Percentiles rank a stretch among this genome's conserved stretches.
Evolutionary conservation across 2,113 vertebrate genomes (phyloP).

Genomic region (Xiphophorus couchianus): DNA sequence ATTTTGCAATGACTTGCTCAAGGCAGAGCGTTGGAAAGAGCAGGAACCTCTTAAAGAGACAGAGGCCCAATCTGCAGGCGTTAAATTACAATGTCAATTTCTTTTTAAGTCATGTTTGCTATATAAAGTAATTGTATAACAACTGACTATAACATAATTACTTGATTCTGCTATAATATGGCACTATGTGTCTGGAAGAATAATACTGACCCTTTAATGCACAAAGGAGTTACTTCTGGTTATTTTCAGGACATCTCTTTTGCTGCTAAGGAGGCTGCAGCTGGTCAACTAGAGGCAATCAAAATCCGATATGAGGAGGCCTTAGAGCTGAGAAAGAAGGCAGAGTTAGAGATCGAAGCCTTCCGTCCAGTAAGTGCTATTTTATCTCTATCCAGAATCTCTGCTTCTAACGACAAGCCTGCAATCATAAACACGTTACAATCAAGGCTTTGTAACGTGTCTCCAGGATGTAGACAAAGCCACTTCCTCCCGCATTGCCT

Average conservation of each 20-base stretch:
- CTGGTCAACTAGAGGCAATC: constrained; percentile 72
- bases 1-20: too few relatives aligned
- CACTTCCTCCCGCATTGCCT: constrained; percentile 70
- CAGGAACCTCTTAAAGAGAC: too few relatives aligned
- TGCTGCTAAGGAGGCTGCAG: constrained; percentile 72
- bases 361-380: constrained; percentile 78
- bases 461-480: constrained; percentile 73
- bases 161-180: too few relatives aligned
- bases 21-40: too few relatives aligned
- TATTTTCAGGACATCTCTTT: constrained; percentile 78
- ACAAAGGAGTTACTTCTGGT: constrained; percentile 36
- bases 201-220: too few relatives aligned
- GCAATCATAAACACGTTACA: background rate
- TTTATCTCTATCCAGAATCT: background rate
- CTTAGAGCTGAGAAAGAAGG: constrained; percentile 78
- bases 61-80: too few relatives aligned
- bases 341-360: constrained; percentile 78
- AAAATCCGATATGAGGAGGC: constrained; percentile 81
- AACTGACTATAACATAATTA: too few relatives aligned
- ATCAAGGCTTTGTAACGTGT: background rate
- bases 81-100: too few relatives aligned
- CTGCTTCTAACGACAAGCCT: background rate
- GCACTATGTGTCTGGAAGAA: too few relatives aligned
- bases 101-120: too few relatives aligned
- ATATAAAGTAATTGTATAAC: too few relatives aligned